Base-by-base conservation (phyloP, 2,797 vertebrate species). In the Galaxias olidus region DNA sequence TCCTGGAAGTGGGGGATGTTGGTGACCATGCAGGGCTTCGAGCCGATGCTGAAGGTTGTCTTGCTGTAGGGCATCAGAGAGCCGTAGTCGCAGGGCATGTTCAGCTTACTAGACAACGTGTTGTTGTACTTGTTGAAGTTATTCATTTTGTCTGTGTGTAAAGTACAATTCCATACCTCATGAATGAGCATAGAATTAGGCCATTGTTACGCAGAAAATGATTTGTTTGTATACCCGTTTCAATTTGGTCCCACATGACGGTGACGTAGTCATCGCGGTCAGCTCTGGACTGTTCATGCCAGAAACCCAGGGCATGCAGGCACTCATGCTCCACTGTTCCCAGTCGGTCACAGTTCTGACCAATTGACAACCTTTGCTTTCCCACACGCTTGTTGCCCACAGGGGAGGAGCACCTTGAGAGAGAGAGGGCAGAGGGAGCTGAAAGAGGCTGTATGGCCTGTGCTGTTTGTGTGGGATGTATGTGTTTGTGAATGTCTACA, bases 41-140 rank as follows among this genome's bases (percentile, higher is more conserved):
- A 83, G n/a, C 71, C 90, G 0, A 87, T 93, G 59, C 17, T 89
- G 73, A 97, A 98, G 5, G 93, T 70, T 0, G 78, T 95, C 80
- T 95, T 92, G 51, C 93, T 91, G 14, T 97, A 97, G 87, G 96
- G 96, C 96, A 98, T 94, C 46, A 97, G 92, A 0, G 96, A 97
- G 12, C 74, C 84, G 11, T 96, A 97, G 82, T 98, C 96, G 17
- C 97, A 98, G 10, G 94, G 90, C 8, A 95, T 86, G 0, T 93
- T 94, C 20, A 96, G 80, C 9, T 81, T 75, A 9, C 90, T 93
- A 55, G 93, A 92, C 40, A 5, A 63, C 0, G 61, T 72, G 59
- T 97, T 94, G 30, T 90, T 7, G 0, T 92, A 88, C 53, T 61
- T 90, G 8, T 87, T 82, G 61, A 98, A 98, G 84, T 95, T 97